These are phyloP conservation scores for Lates japonicus DNA, from an alignment of 2,797 vertebrate genomes.

Conservation along the genomic window DNA sequence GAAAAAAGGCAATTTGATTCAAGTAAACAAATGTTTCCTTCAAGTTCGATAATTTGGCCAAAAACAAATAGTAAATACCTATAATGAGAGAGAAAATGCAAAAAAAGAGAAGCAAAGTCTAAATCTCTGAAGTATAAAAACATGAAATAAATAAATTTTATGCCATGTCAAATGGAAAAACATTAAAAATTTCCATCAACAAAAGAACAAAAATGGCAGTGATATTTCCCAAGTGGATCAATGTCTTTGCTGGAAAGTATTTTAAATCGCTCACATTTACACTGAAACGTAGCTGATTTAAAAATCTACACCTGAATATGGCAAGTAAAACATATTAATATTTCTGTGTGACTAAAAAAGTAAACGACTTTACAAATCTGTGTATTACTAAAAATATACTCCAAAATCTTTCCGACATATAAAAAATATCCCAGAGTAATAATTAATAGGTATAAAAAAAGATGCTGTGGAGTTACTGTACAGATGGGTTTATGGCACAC, in stretches of 20 bases:
- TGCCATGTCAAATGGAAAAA: conserved; percentile 32
- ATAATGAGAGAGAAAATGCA: conserved; percentile 5
- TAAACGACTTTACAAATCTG: conserved; percentile 84
- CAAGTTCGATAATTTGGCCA: conserved; percentile 58
- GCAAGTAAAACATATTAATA: conserved; percentile 66
- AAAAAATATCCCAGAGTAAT: conserved; percentile 82
- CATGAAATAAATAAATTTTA: conserved; percentile 46
- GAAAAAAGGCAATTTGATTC: conserved; percentile 47
- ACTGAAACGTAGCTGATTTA: conserved; percentile 56
- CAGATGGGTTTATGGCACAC: conserved; percentile 64
- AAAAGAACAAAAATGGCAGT: conserved; percentile 59
- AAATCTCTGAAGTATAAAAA: conserved; percentile 32
- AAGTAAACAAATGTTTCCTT: conserved; percentile 66
- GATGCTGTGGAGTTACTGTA: conserved; percentile 55
- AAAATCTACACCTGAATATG: conserved; percentile 70
- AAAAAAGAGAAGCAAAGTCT: conserved; percentile 23
- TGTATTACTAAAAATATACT: conserved; percentile 84
- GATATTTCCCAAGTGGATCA: conserved; percentile 40
- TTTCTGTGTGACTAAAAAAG: conserved; percentile 81
- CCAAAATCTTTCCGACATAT: conserved; percentile 74
- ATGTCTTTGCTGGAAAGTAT: conserved; percentile 47
- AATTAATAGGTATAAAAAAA: conserved; percentile 63
- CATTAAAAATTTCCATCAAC: conserved; percentile 36
- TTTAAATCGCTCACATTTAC: conserved; percentile 54
- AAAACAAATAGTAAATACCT: conserved; percentile 33